Conservation (phyloP, 2,888 invertebrate species). For the Altica lythri region DNA sequence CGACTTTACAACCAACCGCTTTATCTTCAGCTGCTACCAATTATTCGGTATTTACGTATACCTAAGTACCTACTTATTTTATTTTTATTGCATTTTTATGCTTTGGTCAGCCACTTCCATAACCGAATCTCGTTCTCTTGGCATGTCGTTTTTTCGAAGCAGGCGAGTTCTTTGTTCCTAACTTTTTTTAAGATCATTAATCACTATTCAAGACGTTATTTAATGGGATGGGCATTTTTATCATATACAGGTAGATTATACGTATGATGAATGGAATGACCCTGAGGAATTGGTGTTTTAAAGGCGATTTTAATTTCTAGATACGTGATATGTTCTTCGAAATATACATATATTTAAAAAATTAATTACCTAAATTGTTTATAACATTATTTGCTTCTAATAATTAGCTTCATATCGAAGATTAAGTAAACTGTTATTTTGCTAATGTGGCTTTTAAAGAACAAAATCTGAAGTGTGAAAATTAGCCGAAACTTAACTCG, state of each 20-base stretch:
- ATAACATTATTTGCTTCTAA: too few species aligned
- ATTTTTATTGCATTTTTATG: conserved; percentile 23
- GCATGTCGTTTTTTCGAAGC: conserved; percentile 13
- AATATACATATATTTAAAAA: not conserved
- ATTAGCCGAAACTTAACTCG: too few species aligned
- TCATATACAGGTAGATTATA: conserved; percentile 34
- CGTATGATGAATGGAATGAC: conserved; percentile 30
- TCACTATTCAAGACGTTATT: conserved; percentile 35
- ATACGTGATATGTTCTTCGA: too few species aligned
- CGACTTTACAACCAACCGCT: too few species aligned
- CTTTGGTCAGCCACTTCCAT: conserved; percentile 9
- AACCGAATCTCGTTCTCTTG: conserved; percentile 15
- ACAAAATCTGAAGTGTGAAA: too few species aligned
- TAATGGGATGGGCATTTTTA: conserved; percentile 36
- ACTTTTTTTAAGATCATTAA: conserved; percentile 29
- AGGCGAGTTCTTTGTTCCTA: conserved; percentile 32
- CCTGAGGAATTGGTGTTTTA: conserved; percentile 23
- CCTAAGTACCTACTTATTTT: not conserved
- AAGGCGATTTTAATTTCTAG: conserved; percentile 12
- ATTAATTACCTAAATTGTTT: conserved; percentile 1
- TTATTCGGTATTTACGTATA: conserved; percentile 2
- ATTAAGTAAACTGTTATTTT: too few species aligned
- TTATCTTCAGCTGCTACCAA: too few species aligned
- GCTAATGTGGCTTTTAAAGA: too few species aligned
- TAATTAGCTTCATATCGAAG: too few species aligned